These are phyloP conservation scores for Neopipo cinnamomea DNA, from an alignment of 2,113 vertebrate species.

Conservation along the genomic window DNA sequence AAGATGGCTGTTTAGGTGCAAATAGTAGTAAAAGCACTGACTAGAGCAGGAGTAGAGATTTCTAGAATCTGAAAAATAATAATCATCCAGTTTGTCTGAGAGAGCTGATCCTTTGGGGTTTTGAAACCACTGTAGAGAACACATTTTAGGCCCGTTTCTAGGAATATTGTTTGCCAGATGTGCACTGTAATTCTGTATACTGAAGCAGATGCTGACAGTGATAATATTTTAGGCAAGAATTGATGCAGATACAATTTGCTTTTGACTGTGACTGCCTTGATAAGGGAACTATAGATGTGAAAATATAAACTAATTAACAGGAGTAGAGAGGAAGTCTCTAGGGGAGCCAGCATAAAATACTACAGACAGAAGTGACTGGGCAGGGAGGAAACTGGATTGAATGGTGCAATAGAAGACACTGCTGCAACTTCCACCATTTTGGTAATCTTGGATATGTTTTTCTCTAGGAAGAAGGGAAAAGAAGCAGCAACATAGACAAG, in stretches of 20 bases:
- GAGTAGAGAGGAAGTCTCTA: background rate
- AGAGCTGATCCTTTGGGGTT: background rate
- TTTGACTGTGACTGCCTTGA: background rate
- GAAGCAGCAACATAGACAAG: background rate
- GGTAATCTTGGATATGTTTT: background rate
- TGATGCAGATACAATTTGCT: background rate
- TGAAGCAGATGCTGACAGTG: background rate
- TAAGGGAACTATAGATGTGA: background rate
- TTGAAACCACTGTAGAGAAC: background rate
- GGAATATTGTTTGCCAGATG: background rate
- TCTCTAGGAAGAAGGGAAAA: background rate
- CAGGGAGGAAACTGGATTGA: background rate
- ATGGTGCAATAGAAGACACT: background rate
- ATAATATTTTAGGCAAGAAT: background rate
- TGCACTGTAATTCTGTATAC: background rate
- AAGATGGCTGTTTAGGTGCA: conserved; percentile 3
- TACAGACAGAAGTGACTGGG: background rate
- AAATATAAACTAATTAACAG: background rate
- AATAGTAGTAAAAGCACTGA: conserved; percentile 26
- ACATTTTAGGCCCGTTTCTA: background rate
- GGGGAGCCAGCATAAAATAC: background rate
- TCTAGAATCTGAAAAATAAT: conserved; percentile 1
- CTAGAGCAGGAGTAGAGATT: background rate
- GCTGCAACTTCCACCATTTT: background rate
- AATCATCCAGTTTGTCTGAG: background rate